Evolutionary conservation across 2,888 invertebrate species (phyloP).

Genomic region (Ommatoiulus sabulosus): DNA sequence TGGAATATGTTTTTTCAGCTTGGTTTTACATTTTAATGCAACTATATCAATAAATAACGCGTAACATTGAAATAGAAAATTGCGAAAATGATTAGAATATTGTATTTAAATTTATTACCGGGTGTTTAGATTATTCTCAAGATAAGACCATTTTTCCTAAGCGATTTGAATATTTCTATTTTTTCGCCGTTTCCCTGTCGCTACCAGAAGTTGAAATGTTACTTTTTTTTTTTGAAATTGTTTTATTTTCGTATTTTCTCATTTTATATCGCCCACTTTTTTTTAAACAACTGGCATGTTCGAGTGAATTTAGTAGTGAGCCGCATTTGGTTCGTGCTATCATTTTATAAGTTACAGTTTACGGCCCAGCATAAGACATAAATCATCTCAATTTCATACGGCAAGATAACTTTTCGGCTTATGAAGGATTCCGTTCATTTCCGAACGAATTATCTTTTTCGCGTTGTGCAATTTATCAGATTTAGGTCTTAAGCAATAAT

Average conservation of each 20-base stretch:
- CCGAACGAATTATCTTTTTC: slow-evolving; percentile 39
- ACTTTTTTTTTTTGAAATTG: neutral
- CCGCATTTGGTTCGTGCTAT: neutral
- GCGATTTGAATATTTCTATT: neutral
- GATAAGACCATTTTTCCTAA: no score
- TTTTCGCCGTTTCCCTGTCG: neutral
- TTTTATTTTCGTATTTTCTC: neutral
- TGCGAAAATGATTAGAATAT: no score
- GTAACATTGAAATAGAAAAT: no score
- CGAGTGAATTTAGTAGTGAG: neutral
- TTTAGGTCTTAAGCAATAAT: slow-evolving; percentile 29
- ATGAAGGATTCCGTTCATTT: slow-evolving; percentile 36
- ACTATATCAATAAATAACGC: no score
- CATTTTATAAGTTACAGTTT: slow-evolving; percentile 35
- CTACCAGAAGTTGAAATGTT: neutral
- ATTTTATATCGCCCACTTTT: neutral
- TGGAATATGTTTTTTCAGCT: no score
- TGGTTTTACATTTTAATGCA: no score
- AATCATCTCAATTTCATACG: neutral
- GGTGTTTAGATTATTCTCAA: no score
- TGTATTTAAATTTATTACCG: no score
- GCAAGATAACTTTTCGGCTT: slow-evolving; percentile 21
- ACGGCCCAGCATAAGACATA: neutral
- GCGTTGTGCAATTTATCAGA: slow-evolving; percentile 17
- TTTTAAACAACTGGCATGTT: neutral